Conservation (phyloP, 2,888 invertebrate genomes). For the Drosophila kambysellisi region DNA sequence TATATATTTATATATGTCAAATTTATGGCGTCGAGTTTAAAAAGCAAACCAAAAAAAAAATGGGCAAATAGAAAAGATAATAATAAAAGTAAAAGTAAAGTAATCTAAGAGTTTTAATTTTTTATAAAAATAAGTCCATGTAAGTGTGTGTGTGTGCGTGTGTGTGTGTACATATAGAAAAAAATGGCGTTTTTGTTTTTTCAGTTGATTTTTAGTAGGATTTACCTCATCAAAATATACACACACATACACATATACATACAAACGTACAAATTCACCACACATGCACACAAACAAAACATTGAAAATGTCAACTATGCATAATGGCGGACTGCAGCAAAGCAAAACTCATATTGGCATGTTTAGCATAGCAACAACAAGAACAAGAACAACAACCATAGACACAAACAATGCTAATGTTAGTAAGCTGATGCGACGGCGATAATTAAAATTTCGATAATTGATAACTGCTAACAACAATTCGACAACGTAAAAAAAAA, state of each 20-base stretch:
- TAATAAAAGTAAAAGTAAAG: neutral
- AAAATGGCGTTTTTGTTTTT: neutral
- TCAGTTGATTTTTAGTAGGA: neutral
- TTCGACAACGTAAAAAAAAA: conserved; percentile 16
- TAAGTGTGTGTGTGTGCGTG: neutral
- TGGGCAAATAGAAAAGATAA: neutral
- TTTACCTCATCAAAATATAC: neutral
- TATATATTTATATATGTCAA: neutral
- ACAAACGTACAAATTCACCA: neutral
- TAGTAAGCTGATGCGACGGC: neutral
- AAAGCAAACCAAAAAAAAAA: neutral
- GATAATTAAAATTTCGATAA: neutral
- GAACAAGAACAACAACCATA: neutral
- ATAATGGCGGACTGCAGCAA: neutral
- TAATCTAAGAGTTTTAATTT: neutral
- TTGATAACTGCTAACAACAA: neutral
- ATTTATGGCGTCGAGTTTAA: neutral
- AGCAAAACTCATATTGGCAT: neutral
- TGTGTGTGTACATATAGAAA: neutral
- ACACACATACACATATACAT: neutral
- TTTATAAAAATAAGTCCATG: neutral
- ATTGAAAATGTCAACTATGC: neutral
- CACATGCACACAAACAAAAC: neutral
- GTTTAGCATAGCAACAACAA: neutral
- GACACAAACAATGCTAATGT: neutral